Evolutionary conservation across 2,113 vertebrate species (phyloP), one percentile per base, ranked within the genome.

Genomic region (Stictonetta naevosa): DNA sequence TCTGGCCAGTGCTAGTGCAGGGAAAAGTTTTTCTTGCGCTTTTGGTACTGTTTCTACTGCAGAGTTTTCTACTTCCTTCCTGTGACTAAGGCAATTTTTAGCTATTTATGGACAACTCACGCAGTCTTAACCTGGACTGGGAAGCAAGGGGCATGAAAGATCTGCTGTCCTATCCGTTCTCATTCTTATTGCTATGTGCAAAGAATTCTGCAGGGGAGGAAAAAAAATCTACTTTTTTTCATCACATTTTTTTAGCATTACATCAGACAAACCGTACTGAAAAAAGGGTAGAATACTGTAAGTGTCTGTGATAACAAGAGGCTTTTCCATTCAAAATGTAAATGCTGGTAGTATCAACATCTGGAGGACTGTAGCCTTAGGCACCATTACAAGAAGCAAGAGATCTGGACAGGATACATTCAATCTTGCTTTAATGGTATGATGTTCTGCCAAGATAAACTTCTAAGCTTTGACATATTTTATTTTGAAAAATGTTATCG

Each of bases 331-430:
- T 82, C 83, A 66, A 91, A 96, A 95, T 93, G 34, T 80, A 95
- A 88, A 93, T 94, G 71, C 82, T 92, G 52, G 19, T 53, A 93
- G 82, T 86, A 93, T 95, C 95, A 91, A 95, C 96, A 98, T 98
- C 97, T 98, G 97, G 96, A 98, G 81, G 74, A 93, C 66, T 92
- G 55, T 40, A 97, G 97, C 97, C 94, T 83, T 90, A 96, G 96
- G 96, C 97, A 95, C 78, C 90, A 95, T 95, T 97, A 97, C 94
- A 97, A 98, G 97, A 96, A 98, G 97, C 96, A 95, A 97, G 95
- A 97, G 94, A 98, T 97, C 95, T 98, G 95, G 97, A 98, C 97
- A 98, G 98, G 98, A 98, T 98, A 98, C 95, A 96, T 98, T 98
- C 97, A 98, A 97, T 98, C 97, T 98, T 96, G 86, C 93, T 95